A percentile compares a stretch with the other conserved stretches of the same genome.
Evolutionary conservation across 2,888 invertebrate species (phyloP).

Genomic region (Drosophila cracens): DNA sequence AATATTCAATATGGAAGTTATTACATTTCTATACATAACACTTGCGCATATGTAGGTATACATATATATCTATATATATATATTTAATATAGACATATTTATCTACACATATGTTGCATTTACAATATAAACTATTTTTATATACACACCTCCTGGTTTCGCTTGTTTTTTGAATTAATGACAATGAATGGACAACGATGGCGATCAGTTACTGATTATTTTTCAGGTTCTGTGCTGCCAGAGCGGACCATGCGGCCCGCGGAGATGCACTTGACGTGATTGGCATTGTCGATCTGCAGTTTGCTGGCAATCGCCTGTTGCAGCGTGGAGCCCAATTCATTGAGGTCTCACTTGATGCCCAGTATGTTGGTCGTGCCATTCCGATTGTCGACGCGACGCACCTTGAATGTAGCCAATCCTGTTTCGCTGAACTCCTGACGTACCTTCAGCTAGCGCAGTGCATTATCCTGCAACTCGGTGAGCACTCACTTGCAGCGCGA

Average conservation of each 20-base stretch:
- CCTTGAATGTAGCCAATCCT: slow-evolving; percentile 89
- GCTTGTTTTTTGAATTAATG: slow-evolving; percentile 51
- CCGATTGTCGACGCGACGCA: slow-evolving; percentile 87
- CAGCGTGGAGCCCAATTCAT: slow-evolving; percentile 86
- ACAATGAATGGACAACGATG: slow-evolving; percentile 83
- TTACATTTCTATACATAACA: slow-evolving; percentile 56
- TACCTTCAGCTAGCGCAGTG: slow-evolving; percentile 90
- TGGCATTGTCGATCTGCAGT: slow-evolving; percentile 80
- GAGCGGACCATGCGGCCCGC: slow-evolving; percentile 87
- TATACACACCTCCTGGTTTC: slow-evolving; percentile 46
- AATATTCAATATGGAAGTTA: slow-evolving; percentile 67
- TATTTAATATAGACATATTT: slow-evolving; percentile 8
- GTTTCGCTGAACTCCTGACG: slow-evolving; percentile 87
- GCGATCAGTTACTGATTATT: slow-evolving; percentile 90
- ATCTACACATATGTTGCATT: slow-evolving; percentile 49
- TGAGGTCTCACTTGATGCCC: slow-evolving; percentile 87
- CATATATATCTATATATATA: slow-evolving; percentile 14
- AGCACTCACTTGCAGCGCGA: slow-evolving; percentile 58
- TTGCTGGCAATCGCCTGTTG: slow-evolving; percentile 86
- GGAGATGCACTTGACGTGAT: slow-evolving; percentile 89
- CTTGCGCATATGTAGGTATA: slow-evolving; percentile 32
- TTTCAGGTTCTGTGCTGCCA: slow-evolving; percentile 88
- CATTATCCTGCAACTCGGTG: slow-evolving; percentile 82
- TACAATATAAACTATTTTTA: slow-evolving; percentile 56
- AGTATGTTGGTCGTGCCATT: slow-evolving; percentile 86